Conservation (phyloP, 2,888 invertebrate species). For the Lathronympha strigana region DNA sequence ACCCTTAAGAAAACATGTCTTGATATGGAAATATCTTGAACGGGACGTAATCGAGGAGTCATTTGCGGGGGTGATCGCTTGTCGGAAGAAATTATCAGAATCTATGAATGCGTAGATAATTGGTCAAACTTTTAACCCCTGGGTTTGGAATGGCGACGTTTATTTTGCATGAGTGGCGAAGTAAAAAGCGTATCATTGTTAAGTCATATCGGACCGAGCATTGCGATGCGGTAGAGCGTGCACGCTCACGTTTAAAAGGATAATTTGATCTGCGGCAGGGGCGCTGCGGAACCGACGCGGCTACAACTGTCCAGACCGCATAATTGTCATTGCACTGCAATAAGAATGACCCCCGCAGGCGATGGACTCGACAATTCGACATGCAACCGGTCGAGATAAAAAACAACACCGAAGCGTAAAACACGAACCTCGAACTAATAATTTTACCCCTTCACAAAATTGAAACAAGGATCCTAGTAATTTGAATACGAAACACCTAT, state of each 20-base stretch:
- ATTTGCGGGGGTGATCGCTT: constrained; percentile 78
- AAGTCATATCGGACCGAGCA: constrained; percentile 66
- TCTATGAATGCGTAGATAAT: constrained; percentile 76
- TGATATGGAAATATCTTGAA: constrained; percentile 83
- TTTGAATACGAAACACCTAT: constrained; percentile 62
- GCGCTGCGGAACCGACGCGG: constrained; percentile 57
- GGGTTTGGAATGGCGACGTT: constrained; percentile 55
- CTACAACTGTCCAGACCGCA: constrained; percentile 51
- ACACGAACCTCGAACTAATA: constrained; percentile 14
- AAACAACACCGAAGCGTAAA: constrained; percentile 30
- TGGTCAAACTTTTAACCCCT: constrained; percentile 43
- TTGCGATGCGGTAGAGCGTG: constrained; percentile 72
- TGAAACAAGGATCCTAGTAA: constrained; percentile 53
- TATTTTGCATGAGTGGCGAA: constrained; percentile 71
- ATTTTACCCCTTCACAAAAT: constrained; percentile 52
- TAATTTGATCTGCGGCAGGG: constrained; percentile 66
- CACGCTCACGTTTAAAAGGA: constrained; percentile 70
- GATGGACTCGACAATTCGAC: constrained; percentile 30
- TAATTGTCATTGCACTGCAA: constrained; percentile 50
- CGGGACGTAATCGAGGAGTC: constrained; percentile 78
- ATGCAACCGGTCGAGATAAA: constrained; percentile 18
- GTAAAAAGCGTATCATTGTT: constrained; percentile 69
- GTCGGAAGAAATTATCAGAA: constrained; percentile 67
- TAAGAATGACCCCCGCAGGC: constrained; percentile 31
- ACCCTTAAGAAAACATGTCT: constrained; percentile 85